Base-by-base conservation (phyloP, 2,113 vertebrate genomes). In the Passer montanus region DNA sequence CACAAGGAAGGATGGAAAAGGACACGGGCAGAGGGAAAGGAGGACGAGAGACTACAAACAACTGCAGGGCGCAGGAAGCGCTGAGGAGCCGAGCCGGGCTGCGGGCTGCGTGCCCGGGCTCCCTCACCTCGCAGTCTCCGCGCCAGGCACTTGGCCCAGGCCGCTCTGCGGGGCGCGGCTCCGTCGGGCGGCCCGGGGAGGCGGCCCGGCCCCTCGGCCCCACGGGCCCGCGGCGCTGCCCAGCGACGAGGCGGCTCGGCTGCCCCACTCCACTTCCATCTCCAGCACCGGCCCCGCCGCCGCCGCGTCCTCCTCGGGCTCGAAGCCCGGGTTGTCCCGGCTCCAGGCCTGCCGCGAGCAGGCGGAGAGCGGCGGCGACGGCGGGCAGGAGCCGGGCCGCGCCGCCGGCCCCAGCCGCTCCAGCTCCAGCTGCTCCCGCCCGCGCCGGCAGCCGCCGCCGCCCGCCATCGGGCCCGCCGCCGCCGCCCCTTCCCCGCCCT, bases 271-370 rank as follows among this genome's bases (percentile, higher is more conserved):
- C 64, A 68, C 64, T 44, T 68, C 64, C 64, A 68, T 68, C 66
- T 68, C 66, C 44, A 49, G 66, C 44, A 67, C 64, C 64, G 46
- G 66, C 33, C 33, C 44, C 67, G 67, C 49, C 68, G 68, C 66
- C 53, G 53, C 66, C 63, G 63, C 41, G 47, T 69, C 47, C 35
- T 70, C 68, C 47, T 70, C 69, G 10, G 70, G 98, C 87, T 99
- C 99, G 70, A 99, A 99, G 11, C 98, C 99, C 1, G 99, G 99
- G 96, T 99, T 99, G 30, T 99, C 99, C 33, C 99, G 98, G 95
- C 99, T 99, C 99, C 99, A 99, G 3, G 99, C 99, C 95, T 99
- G 99, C 83, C 99, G 97, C 28, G 99, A 99, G 82, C 98, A 98
- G 31, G 98, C 96, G 50, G 98, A 97, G 16, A 98, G 98, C 17